Evolutionary conservation across 23 tunicate species (phyloP), one percentile per base, ranked within the genome.

Genomic region (Styela clava): DNA sequence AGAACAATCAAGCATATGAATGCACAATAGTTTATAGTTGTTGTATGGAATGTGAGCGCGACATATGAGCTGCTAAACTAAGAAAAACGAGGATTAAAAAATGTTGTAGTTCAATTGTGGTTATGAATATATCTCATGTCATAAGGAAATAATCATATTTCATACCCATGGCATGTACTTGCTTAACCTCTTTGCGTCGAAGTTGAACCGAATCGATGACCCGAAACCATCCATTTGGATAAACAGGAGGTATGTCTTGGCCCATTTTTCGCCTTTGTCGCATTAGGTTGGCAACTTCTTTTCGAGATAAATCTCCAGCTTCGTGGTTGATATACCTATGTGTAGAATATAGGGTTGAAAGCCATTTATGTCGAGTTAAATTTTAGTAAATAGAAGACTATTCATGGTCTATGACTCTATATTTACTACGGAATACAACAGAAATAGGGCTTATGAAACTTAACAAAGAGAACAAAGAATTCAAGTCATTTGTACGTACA

Each of bases 141-240:
- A n/a, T n/a, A n/a, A n/a, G n/a, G n/a, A n/a, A n/a, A n/a, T n/a
- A n/a, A n/a, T n/a, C n/a, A 65, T 16, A 65, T 24, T 65, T 24
- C 87, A 64, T 26, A 92, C 97, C 97, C 61, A 92, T 0, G 0
- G 91, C 91, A n/a, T 77, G 63, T 24, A 92, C 97, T 83, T 92
- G 88, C 65, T 92, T 92, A 9, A 92, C 97, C 82, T 92, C 83
- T 18, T 89, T 83, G 21, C n/a, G 31, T 3, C 32, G 27, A 9
- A 92, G 79, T 34, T 86, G 86, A 68, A 51, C 61, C 35, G 83
- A 69, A 52, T 92, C 97, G 33, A 92, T 25, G 27, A 92, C 61
- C 27, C 86, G 87, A 65, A 92, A 92, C 97, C 97, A 92, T 5
- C 97, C 97, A 62, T 92, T 92, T 19, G 97, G 97, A 64, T 78